A percentile compares a stretch with the other conserved stretches of the same genome.
Conservation (phyloP, 2,888 invertebrate species). For the Euplexia lucipara region DNA sequence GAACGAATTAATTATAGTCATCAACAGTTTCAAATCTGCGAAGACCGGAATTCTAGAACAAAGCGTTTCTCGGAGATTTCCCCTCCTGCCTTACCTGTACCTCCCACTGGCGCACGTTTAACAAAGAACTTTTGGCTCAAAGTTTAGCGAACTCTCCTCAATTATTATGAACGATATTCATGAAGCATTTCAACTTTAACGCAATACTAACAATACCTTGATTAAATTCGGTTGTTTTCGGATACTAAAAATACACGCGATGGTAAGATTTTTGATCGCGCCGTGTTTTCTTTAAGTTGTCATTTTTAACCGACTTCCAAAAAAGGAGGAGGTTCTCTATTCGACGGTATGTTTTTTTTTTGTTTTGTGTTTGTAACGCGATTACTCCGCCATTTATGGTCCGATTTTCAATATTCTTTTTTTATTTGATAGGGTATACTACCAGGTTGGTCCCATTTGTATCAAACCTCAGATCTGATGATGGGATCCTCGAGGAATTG, state of each 20-base stretch:
- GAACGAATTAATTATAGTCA: constrained; percentile 64
- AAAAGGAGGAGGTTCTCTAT: no score
- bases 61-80: constrained; percentile 68
- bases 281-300: not conserved
- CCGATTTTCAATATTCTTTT: no score
- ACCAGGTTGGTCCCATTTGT: no score
- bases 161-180: constrained; percentile 64
- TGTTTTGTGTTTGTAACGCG: no score
- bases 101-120: constrained; percentile 56
- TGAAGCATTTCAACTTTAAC: constrained; percentile 56
- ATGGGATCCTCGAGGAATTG: no score
- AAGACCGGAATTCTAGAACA: constrained; percentile 69
- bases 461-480: no score
- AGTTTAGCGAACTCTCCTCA: constrained; percentile 48
- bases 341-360: no score
- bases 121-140: constrained; percentile 68
- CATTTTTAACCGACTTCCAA: constrained; percentile 1
- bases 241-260: constrained; percentile 3
- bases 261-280: not conserved
- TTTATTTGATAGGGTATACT: no score
- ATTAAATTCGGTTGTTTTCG: constrained; percentile 32
- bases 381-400: no score
- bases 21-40: no score
- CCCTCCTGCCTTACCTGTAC: constrained; percentile 10
- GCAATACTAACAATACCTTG: constrained; percentile 61